These are phyloP conservation scores for Otus scops DNA, from an alignment of 2,797 vertebrate species.

Conservation along the genomic window DNA sequence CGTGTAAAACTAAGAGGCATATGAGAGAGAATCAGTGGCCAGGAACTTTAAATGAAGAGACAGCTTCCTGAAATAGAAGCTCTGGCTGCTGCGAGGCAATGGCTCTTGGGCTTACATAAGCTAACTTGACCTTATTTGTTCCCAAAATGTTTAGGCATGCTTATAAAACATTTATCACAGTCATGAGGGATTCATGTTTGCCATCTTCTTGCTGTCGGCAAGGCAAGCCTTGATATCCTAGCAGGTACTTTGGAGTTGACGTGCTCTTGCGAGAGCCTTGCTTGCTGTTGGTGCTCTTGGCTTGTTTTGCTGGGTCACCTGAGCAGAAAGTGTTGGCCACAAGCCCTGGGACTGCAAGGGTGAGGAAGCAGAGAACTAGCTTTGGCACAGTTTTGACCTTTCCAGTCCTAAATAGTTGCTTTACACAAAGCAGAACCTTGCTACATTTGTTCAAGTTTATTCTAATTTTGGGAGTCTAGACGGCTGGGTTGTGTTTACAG, in stretches of 20 bases:
- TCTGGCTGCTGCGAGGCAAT: background rate
- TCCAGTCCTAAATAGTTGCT: background rate
- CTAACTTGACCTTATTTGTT: conserved; percentile 53
- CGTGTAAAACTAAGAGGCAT: background rate
- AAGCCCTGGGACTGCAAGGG: background rate
- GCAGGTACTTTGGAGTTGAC: rapidly evolving
- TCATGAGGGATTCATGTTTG: background rate
- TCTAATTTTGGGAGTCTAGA: background rate
- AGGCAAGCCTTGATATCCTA: background rate
- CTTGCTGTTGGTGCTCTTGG: background rate
- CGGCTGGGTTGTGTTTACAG: background rate
- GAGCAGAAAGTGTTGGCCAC: background rate
- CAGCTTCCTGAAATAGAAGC: conserved; percentile 54
- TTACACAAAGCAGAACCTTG: background rate
- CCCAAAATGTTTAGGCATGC: background rate
- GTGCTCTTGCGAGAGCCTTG: background rate
- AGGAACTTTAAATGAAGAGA: conserved; percentile 28
- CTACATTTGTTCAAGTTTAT: background rate
- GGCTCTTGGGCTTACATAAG: conserved; percentile 49
- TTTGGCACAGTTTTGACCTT: background rate
- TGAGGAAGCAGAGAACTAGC: background rate
- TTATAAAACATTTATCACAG: background rate
- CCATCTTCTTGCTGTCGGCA: background rate
- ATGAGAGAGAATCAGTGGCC: background rate
- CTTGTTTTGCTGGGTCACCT: background rate